Base-by-base conservation (phyloP, 2,113 vertebrate genomes). In the Cyrtonyx montezumae region DNA sequence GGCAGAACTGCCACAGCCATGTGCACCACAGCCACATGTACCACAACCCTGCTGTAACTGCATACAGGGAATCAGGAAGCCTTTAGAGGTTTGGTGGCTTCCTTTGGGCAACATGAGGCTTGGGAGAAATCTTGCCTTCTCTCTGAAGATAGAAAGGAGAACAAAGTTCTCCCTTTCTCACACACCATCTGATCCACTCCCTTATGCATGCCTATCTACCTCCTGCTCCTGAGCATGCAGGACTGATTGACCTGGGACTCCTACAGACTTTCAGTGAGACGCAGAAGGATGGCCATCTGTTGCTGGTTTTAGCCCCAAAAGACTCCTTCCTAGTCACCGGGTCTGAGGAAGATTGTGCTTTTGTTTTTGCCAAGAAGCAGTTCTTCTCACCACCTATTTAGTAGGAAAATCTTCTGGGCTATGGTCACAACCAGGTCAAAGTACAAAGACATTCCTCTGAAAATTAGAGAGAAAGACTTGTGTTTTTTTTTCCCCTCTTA, bases 401-500 rank as follows among this genome's bases (percentile, higher is more conserved):
- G 77, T 66, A 84, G 55, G 74, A 88, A 84, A 82, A 91, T 63
- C 65, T 76, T 45, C 71, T 62, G 25, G 74, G 53, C 58, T 87
- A 85, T 0, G 2, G 65, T 84, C 83, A 69, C 48, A 73, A 65
- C 40, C 48, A 18, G 79, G 45, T 56, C 74, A 32, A 93, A 91
- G 86, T 53, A 94, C 79, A 93, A 96, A 93, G 88, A 79, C 84
- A 91, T 91, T 92, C 80, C 59, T 87, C 81, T 82, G 87, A 89
- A 93, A 96, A 95, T 96, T 87, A 96, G 84, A 96, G 88, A 95
- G 77, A 76, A 95, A 73, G 87, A 69, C 53, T 62, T 40, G 37
- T n/a, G 40, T 71, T 23, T 9, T 34, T 46, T 90, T 79, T 28
- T 43, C 69, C 76, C 84, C 69, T 79, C 87, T 76, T 92, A 95